Evolutionary conservation across 2,797 vertebrate species (phyloP).

Genomic region (Serranus cabrilla): DNA sequence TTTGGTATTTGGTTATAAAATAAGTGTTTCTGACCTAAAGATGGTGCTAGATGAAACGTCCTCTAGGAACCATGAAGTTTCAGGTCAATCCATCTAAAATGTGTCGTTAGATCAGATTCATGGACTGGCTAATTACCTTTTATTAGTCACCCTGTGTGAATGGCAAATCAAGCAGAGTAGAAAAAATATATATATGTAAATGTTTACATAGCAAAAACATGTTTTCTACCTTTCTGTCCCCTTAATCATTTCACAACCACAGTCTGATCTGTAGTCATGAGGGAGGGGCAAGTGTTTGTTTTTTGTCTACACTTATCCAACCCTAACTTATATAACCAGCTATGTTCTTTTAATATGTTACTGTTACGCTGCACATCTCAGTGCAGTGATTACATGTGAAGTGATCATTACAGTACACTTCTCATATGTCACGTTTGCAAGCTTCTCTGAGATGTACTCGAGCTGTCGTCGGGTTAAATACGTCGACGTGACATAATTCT

Average conservation of each 20-base stretch:
- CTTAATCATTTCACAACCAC: neutral
- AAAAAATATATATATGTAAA: neutral
- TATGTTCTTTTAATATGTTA: neutral
- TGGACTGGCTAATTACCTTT: too few species aligned
- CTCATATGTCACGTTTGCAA: neutral
- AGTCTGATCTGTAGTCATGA: neutral
- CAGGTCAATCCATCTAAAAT: too few species aligned
- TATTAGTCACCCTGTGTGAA: too few species aligned
- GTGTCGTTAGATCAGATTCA: too few species aligned
- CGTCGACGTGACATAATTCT: neutral
- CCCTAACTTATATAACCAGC: neutral
- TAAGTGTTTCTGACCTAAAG: too few species aligned
- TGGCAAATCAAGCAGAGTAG: too few species aligned
- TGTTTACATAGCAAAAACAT: neutral
- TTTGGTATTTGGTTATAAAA: too few species aligned
- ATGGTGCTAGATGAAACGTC: too few species aligned
- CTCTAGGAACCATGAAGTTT: too few species aligned
- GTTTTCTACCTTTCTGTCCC: neutral
- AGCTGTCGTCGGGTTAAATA: neutral
- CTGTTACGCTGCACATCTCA: slow-evolving; percentile 3
- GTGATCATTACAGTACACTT: too few species aligned
- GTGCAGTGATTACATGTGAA: neutral
- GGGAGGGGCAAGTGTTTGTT: neutral
- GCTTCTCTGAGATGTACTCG: neutral
- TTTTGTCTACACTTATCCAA: neutral